Evolutionary conservation across 2,888 invertebrate species (phyloP), one percentile per base, ranked within the genome.

Genomic region (Cantharis flavilabris): DNA sequence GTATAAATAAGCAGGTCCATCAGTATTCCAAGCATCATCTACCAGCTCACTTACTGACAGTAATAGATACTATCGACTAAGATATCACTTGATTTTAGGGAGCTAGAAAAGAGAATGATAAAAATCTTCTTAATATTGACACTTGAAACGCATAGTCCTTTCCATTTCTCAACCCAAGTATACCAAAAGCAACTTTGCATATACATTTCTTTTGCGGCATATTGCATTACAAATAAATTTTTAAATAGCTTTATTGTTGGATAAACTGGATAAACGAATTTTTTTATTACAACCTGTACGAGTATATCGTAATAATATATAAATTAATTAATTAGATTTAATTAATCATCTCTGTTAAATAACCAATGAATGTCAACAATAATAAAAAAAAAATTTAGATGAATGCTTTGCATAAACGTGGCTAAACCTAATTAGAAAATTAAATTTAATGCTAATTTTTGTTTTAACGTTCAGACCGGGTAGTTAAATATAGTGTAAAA

Each of bases 61-160:
- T 71, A 75, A 75, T 72, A 75, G 79, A 79, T 80, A 79, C 78
- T 79, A 80, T 80, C 80, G 77, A 73, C 63, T 74, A 75, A 79
- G 77, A 79, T 80, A 76, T 76, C 62, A 64, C 73, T 62, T 71
- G 65, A 73, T 71, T 72, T 49, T 72, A 69, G 28, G 65, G 65
- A 71, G 70, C 74, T 75, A 80, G 79, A 77, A 79, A 79, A 71
- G 76, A 77, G 79, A 74, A 76, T 80, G 78, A 77, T 76, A 77
- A 78, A 49, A 80, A 80, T 80, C 80, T 77, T 76, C 77, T 75
- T 74, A 78, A 79, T 80, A 80, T 77, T 76, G 78, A 76, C 77
- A 80, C 78, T 78, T 77, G 69, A 71, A 81, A 78, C 79, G 78
- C 76, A 80, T 81, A 82, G 80, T 81, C 80, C 72, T 76, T 80